phyloP scores from a whole-genome alignment of 2,113 vertebrate genomes.

The Arothron firmamentum region DNA sequence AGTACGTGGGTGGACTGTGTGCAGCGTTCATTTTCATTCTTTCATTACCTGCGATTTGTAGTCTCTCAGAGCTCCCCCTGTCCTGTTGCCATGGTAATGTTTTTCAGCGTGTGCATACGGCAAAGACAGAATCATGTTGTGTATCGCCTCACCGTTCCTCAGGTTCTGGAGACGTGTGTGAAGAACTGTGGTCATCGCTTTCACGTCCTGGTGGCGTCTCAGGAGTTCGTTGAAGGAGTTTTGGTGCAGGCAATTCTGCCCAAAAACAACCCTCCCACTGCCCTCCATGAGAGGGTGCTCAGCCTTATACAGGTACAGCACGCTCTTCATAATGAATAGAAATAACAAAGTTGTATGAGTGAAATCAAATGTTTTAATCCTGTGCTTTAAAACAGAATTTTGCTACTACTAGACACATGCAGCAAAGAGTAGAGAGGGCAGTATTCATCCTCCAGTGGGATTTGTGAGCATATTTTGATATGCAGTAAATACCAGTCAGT shows the following conservation, averaged over 20 bases:
- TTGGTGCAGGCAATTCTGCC: slow-evolving; percentile 91
- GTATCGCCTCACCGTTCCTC: background rate
- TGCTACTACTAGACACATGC: too few species aligned
- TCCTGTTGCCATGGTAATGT: too few species aligned
- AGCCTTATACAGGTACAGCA: slow-evolving; percentile 89
- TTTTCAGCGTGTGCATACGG: too few species aligned
- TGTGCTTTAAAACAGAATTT: too few species aligned
- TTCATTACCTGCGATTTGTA: background rate
- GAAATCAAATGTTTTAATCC: too few species aligned
- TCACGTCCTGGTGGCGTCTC: slow-evolving; percentile 84
- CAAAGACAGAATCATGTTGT: too few species aligned
- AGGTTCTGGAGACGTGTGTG: slow-evolving; percentile 95
- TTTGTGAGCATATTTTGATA: too few species aligned
- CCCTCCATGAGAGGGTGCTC: slow-evolving; percentile 89
- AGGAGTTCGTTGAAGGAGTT: slow-evolving; percentile 92
- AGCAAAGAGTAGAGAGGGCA: too few species aligned
- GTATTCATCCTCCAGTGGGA: too few species aligned
- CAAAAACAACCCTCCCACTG: slow-evolving; percentile 88
- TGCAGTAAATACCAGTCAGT: too few species aligned
- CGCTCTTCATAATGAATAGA: too few species aligned
- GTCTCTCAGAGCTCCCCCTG: background rate
- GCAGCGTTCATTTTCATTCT: background rate
- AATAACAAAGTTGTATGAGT: too few species aligned
- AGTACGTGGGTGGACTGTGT: slow-evolving; percentile 36
- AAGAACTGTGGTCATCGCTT: slow-evolving; percentile 97